Conservation (phyloP, 2,113 vertebrate species). For the Candoia aspera region DNA sequence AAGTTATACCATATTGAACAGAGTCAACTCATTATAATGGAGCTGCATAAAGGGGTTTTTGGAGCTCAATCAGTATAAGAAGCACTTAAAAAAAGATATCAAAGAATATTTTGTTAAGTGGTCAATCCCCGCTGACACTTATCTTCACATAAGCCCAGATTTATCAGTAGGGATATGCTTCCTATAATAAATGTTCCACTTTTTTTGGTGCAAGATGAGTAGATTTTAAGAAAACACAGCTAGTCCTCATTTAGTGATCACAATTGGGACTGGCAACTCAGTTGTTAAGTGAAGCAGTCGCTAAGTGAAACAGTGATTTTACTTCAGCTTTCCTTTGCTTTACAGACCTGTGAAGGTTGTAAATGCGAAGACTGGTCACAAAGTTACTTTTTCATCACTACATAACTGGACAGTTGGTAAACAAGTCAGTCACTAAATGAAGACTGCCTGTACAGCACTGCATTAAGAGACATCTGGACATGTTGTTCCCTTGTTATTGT, state of each 20-base stretch:
- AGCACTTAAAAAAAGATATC: not conserved
- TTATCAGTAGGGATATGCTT: conserved; percentile 17
- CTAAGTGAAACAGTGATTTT: not conserved
- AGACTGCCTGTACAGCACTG: not conserved
- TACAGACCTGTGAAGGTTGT: not conserved
- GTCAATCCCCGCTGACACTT: conserved; percentile 13
- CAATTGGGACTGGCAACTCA: not conserved
- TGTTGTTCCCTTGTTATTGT: no score
- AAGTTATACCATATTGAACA: not conserved
- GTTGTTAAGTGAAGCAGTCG: not conserved
- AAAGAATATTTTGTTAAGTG: conserved; percentile 5
- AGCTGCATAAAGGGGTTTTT: not conserved
- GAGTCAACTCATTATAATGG: not conserved
- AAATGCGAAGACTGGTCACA: not conserved
- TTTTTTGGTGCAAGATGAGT: not conserved
- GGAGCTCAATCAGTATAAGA: conserved; percentile 15
- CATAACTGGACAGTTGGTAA: not conserved
- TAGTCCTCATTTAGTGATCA: not conserved
- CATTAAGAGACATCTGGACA: not conserved
- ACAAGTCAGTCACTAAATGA: not conserved
- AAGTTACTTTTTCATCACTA: not conserved
- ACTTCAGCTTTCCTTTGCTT: not conserved
- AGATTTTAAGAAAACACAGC: not conserved
- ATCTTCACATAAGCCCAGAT: conserved; percentile 12
- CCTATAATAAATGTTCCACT: not conserved